Base-by-base conservation (phyloP, 2,888 invertebrate genomes). In the Lagria hirta region DNA sequence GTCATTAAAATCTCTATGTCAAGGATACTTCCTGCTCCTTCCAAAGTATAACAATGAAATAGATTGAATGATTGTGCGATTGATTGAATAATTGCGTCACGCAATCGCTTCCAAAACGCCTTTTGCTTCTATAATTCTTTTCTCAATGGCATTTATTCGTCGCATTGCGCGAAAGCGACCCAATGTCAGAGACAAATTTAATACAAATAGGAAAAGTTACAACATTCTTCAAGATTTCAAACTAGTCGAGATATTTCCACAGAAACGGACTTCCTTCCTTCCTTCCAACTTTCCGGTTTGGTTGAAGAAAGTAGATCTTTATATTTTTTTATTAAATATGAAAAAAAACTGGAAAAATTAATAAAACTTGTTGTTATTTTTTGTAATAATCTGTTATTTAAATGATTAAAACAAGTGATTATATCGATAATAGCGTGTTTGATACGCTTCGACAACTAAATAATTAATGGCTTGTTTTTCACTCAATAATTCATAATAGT, bases 21-120 rank as follows among this genome's bases (percentile, higher is more conserved):
- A 40, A 40, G 32, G 40, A 21, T 32, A 40, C n/a, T 40, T 40
- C 40, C 40, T 22, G 32, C n/a, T 40, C 32, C 40, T 32, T 22
- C 32, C 28, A 36, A 38, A 17, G 23, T 30, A 32, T 40, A 17
- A 15, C 29, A 29, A 16, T 22, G 16, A 17, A 16, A 28, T 8
- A 22, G 12, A 5, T n/a, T n/a, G n/a, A n/a, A n/a, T n/a, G n/a
- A n/a, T n/a, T n/a, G n/a, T n/a, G n/a, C n/a, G n/a, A n/a, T n/a
- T n/a, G n/a, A 13, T 16, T 21, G n/a, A 21, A 29, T 27, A 36
- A 38, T 7, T 20, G 7, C 17, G 17, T 32, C 40, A 40, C 40
- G 40, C 23, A 38, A 29, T 22, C 8, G 30, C 30, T 40, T 40
- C 40, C 40, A 32, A 29, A 24, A 38, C 20, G 37, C 10, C 18